Percentiles rank a stretch among this genome's conserved stretches.
Conservation (phyloP, 1,140 invertebrate genomes). For the Camponotus vicinus region DNA sequence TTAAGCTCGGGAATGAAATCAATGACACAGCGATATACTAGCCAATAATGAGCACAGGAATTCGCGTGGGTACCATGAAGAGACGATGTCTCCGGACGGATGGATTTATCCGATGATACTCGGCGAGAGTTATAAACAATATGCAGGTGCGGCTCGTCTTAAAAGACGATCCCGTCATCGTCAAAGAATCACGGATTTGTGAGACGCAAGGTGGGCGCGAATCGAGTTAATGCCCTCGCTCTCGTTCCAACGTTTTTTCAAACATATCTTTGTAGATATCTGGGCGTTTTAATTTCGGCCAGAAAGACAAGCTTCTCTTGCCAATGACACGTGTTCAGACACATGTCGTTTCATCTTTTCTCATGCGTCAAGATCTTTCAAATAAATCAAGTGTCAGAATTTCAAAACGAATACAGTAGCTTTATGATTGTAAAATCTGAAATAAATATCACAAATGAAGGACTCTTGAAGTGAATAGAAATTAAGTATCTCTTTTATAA, state of each 20-base stretch:
- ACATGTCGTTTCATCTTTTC: neutral
- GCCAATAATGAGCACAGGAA: slow-evolving; percentile 48
- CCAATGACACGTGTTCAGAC: neutral
- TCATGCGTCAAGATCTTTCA: neutral
- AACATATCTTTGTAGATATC: slow-evolving; percentile 3
- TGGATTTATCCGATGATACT: slow-evolving; percentile 21
- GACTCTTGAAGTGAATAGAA: too few relatives aligned
- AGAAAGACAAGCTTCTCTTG: neutral
- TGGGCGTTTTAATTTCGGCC: slow-evolving; percentile 26
- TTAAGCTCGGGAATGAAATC: slow-evolving; percentile 14
- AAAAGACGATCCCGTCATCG: slow-evolving; percentile 68
- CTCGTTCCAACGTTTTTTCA: slow-evolving; percentile 46
- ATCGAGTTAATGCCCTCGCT: slow-evolving; percentile 52
- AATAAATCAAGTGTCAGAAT: neutral
- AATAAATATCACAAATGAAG: neutral
- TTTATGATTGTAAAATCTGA: neutral
- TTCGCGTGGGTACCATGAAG: slow-evolving; percentile 67
- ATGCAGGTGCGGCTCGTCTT: slow-evolving; percentile 75
- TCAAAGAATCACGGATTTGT: slow-evolving; percentile 67
- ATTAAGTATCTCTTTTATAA: too few relatives aligned
- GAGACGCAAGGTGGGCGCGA: slow-evolving; percentile 57
- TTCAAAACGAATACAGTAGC: neutral
- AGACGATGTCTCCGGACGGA: slow-evolving; percentile 27
- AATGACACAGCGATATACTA: neutral
- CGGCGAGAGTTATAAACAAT: slow-evolving; percentile 69